Evolutionary conservation across 2,888 invertebrate genomes (phyloP).

Genomic region (Cryptops parisi): DNA sequence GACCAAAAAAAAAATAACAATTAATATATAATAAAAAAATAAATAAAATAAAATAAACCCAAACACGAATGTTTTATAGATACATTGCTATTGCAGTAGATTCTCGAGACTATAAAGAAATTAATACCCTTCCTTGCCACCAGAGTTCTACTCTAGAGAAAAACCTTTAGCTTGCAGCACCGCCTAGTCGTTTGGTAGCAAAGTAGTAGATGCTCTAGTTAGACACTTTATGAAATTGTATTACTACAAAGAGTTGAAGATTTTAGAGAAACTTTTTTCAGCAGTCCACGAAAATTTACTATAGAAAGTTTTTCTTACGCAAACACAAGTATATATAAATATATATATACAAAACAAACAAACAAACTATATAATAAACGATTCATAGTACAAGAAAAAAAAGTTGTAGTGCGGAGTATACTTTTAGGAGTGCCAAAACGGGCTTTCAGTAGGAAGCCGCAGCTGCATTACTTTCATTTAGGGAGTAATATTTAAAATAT

Average conservation of each 20-base stretch:
- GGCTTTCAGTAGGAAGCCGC: background rate
- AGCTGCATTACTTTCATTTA: background rate
- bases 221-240: background rate
- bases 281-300: background rate
- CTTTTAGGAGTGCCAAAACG: slow-evolving; percentile 5
- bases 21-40: too few species aligned
- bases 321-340: background rate
- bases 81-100: too few species aligned
- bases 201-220: background rate
- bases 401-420: background rate
- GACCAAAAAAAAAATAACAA: too few species aligned
- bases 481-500: background rate
- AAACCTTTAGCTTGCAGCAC: background rate
- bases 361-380: too few species aligned
- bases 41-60: too few species aligned
- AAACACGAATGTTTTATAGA: too few species aligned
- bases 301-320: background rate
- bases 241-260: background rate
- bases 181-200: background rate
- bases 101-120: background rate
- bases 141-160: background rate
- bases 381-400: background rate
- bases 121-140: too few species aligned
- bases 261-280: background rate
- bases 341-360: too few species aligned